Conservation (phyloP, 1,140 invertebrate genomes). For the Calliopsis andreniformis region DNA sequence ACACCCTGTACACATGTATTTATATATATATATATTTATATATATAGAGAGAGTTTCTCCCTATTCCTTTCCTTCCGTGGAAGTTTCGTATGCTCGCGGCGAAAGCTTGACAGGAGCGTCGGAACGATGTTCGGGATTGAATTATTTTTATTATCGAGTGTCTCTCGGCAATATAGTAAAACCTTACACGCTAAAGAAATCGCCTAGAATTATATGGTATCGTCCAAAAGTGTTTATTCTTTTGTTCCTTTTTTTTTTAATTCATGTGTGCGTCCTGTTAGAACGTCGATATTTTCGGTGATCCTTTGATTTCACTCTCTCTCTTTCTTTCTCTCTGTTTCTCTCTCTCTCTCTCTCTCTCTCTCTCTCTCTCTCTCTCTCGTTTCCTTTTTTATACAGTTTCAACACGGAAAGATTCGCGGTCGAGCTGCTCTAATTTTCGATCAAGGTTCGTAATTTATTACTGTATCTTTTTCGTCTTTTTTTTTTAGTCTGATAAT, state of each 20-base stretch:
- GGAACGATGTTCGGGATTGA: slow-evolving; percentile 29
- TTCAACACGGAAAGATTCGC: slow-evolving; percentile 19
- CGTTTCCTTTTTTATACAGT: neutral
- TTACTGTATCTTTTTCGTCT: neutral
- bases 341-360: too few relatives aligned
- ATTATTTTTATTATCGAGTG: slow-evolving; percentile 21
- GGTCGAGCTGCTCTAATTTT: neutral
- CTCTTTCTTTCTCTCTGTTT: too few relatives aligned
- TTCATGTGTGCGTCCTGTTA: neutral
- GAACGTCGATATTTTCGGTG: slow-evolving; percentile 1
- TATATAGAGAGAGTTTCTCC: too few relatives aligned
- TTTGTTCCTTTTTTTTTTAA: too few relatives aligned
- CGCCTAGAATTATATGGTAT: slow-evolving; percentile 27
- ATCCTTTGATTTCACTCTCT: neutral
- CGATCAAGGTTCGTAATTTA: neutral
- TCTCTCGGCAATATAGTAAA: slow-evolving; percentile 41
- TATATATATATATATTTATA: too few relatives aligned
- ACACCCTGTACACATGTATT: too few relatives aligned
- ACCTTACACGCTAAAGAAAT: slow-evolving; percentile 45
- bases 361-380: neutral
- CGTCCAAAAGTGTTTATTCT: slow-evolving; percentile 2
- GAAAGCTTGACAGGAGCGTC: slow-evolving; percentile 5
- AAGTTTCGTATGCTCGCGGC: neutral
- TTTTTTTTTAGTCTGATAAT: too few relatives aligned
- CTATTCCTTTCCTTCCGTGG: too few relatives aligned